Evolutionary conservation across 2,888 invertebrate species (phyloP), one percentile per base, ranked within the genome.

Genomic region (Drosophila melanocephala): DNA sequence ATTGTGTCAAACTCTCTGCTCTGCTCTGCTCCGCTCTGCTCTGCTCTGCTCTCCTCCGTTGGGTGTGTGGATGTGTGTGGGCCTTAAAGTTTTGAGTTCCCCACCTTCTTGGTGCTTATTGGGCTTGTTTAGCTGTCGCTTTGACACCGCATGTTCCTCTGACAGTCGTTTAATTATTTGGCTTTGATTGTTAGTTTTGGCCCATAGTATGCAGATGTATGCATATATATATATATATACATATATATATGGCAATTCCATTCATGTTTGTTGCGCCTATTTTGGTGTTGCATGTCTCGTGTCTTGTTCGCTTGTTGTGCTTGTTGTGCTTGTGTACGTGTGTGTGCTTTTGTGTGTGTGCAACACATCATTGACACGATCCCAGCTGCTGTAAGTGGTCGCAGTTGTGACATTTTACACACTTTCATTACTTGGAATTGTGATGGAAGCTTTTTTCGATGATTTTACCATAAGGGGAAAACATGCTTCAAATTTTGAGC

Each of bases 131-230:
- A 52, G 69, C 68, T 69, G 68, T 53, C 80, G 71, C 76, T 79
- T 77, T 79, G 79, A 58, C 77, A 70, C 77, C 63, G 57, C 79
- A 44, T 79, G 79, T 79, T 79, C 81, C 59, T 81, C 58, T 84
- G 82, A 89, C 89, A 90, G 88, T 84, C 89, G 82, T 91, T 89
- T 91, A 87, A 91, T 91, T 89, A 89, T 91, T 90, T 77, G 73
- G 74, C 83, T 81, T 74, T 74, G 88, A 85, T 88, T 88, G 74
- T 73, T 61, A 77, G 78, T 73, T 69, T 70, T 74, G 71, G 79
- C 75, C 69, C 56, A 72, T 56, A 63, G 57, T 72, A 59, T 55
- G 62, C 35, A 35, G 28, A 33, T 56, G 28, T 53, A 42, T 35
- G 50, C n/a, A 55, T 32, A 35, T 37, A 42, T 32, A 14, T 3